Conservation (phyloP, 64 coral and sea anemone genomes). For the Acropora yongei region DNA sequence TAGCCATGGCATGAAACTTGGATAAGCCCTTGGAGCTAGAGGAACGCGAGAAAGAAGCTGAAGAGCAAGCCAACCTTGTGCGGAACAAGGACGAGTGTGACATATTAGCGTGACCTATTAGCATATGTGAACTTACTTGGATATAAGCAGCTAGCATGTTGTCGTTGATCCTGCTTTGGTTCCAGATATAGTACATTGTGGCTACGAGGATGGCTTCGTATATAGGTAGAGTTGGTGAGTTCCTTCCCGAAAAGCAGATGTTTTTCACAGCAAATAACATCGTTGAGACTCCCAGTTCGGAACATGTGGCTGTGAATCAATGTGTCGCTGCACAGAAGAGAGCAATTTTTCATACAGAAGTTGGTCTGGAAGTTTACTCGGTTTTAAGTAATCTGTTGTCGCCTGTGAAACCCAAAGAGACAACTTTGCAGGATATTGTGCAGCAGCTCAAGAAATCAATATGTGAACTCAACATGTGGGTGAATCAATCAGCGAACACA, state of each 20-base stretch:
- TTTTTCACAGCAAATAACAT: slow-evolving; percentile 50
- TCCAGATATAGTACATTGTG: not conserved
- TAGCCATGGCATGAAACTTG: too few relatives aligned
- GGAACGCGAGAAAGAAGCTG: too few relatives aligned
- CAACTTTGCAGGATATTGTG: slow-evolving; percentile 3
- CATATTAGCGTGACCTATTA: too few relatives aligned
- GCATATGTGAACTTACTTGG: too few relatives aligned
- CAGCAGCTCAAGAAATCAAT: not conserved
- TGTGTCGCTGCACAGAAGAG: slow-evolving; percentile 8
- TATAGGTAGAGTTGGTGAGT: not conserved
- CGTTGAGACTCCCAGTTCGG: slow-evolving; percentile 30
- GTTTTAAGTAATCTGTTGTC: slow-evolving; percentile 34
- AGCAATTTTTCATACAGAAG: slow-evolving; percentile 55
- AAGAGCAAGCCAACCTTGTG: too few relatives aligned
- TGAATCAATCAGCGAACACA: slow-evolving; percentile 18
- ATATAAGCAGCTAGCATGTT: not conserved
- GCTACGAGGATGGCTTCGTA: not conserved
- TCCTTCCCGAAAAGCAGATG: not conserved
- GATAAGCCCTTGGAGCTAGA: too few relatives aligned
- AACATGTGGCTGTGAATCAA: slow-evolving; percentile 24
- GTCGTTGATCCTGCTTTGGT: not conserved
- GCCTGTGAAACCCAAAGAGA: slow-evolving; percentile 10
- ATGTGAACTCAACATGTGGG: slow-evolving; percentile 33
- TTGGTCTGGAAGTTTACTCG: slow-evolving; percentile 29
- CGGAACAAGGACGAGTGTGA: too few relatives aligned